Evolutionary conservation across 2,888 invertebrate genomes (phyloP).

Genomic region (Torymus aiolomorphi): DNA sequence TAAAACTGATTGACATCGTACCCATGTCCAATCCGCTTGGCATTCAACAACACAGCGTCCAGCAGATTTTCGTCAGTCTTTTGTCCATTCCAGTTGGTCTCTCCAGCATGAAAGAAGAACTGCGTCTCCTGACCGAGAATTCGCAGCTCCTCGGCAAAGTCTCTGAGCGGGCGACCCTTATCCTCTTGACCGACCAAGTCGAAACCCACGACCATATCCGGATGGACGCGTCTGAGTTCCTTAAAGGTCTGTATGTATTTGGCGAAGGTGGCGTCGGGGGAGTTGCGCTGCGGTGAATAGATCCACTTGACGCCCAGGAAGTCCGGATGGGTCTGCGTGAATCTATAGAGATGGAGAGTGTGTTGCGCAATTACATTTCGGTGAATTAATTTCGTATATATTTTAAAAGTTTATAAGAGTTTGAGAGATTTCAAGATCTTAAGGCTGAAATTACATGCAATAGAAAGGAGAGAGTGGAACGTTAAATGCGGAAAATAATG

Average conservation of each 20-base stretch:
- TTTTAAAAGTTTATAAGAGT: no score
- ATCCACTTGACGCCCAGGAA: slow-evolving; percentile 84
- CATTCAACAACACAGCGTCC: slow-evolving; percentile 86
- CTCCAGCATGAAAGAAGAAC: slow-evolving; percentile 90
- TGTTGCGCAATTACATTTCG: not conserved
- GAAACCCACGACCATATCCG: slow-evolving; percentile 85
- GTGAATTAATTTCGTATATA: no score
- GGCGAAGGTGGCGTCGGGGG: slow-evolving; percentile 73
- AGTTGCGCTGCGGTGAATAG: slow-evolving; percentile 80
- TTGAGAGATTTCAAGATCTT: no score
- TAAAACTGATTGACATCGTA: slow-evolving; percentile 67
- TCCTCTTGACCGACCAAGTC: slow-evolving; percentile 91
- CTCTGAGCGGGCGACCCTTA: slow-evolving; percentile 80
- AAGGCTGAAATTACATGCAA: no score
- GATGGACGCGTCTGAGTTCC: slow-evolving; percentile 77
- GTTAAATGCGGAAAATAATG: no score
- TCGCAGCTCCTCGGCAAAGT: slow-evolving; percentile 79
- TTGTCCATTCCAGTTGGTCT: slow-evolving; percentile 86
- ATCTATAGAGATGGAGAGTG: slow-evolving; percentile 69
- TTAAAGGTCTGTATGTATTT: slow-evolving; percentile 64
- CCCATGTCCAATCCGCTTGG: slow-evolving; percentile 87
- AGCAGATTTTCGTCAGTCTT: slow-evolving; percentile 84
- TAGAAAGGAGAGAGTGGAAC: no score
- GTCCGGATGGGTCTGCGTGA: slow-evolving; percentile 79
- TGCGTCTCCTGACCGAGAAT: slow-evolving; percentile 72